Percentiles rank a stretch among this genome's conserved stretches.
Conservation (phyloP, 2,888 invertebrate genomes). For the Emmelina monodactyla region DNA sequence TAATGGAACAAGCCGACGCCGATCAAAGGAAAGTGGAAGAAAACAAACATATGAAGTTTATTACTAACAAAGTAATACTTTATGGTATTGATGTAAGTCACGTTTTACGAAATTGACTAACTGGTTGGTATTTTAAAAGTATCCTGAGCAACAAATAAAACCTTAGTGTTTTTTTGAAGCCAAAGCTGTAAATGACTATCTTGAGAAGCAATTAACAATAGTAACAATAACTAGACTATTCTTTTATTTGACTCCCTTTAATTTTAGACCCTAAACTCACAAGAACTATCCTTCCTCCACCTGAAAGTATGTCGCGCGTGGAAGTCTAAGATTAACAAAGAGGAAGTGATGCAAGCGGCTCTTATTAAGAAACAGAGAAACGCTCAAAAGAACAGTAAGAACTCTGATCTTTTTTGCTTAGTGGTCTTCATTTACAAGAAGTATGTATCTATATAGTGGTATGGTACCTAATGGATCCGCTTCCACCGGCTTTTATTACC, state of each 20-base stretch:
- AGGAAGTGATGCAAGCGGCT: constrained; percentile 51
- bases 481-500: too few species aligned
- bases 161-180: not conserved
- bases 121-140: not conserved
- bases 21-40: constrained; percentile 48
- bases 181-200: not conserved
- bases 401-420: not conserved
- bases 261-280: constrained; percentile 45
- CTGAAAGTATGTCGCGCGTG: constrained; percentile 61
- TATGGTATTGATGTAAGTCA: constrained; percentile 39
- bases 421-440: too few species aligned
- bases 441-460: too few species aligned
- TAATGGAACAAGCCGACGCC: constrained; percentile 51
- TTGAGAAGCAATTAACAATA: too few species aligned
- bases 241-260: too few species aligned
- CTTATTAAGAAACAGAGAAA: constrained; percentile 50
- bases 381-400: constrained; percentile 55
- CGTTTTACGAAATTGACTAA: not conserved
- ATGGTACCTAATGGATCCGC: too few species aligned
- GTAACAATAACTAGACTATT: too few species aligned
- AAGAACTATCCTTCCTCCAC: constrained; percentile 63
- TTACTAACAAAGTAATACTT: constrained; percentile 43
- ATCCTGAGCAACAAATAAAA: not conserved
- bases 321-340: constrained; percentile 43
- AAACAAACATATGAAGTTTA: constrained; percentile 42